Evolutionary conservation across 2,888 invertebrate species (phyloP).

Genomic region (Habrosyne pyritoides): DNA sequence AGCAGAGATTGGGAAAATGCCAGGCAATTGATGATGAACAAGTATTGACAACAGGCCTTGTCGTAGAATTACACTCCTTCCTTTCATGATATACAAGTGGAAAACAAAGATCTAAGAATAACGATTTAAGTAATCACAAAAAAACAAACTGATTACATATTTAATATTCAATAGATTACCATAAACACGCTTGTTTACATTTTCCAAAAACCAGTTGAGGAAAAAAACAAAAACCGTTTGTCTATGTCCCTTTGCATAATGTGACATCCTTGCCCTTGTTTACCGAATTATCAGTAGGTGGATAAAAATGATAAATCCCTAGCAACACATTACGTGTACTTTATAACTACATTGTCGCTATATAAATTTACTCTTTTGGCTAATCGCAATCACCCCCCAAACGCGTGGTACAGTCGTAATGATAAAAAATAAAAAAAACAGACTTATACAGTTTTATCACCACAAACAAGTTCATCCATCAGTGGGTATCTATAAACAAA

Average conservation of each 20-base stretch:
- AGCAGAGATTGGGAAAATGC: too few species aligned
- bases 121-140: background rate
- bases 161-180: background rate
- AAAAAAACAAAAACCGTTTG: background rate
- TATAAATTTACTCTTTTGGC: background rate
- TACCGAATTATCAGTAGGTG: background rate
- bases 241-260: background rate
- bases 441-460: constrained; percentile 30
- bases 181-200: background rate
- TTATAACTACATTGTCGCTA: background rate
- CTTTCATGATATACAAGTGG: background rate
- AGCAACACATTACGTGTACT: background rate
- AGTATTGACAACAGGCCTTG: too few species aligned
- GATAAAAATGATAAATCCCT: background rate
- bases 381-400: background rate
- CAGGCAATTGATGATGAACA: too few species aligned
- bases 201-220: background rate
- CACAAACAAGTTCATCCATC: constrained; percentile 50
- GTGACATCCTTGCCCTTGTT: background rate
- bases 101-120: background rate
- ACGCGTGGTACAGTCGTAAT: background rate
- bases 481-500: constrained; percentile 32
- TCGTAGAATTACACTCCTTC: too few species aligned
- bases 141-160: background rate
- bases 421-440: constrained; percentile 12